Base-by-base conservation (phyloP, 2,888 invertebrate genomes). In the Exephanes ischioxanthus region DNA sequence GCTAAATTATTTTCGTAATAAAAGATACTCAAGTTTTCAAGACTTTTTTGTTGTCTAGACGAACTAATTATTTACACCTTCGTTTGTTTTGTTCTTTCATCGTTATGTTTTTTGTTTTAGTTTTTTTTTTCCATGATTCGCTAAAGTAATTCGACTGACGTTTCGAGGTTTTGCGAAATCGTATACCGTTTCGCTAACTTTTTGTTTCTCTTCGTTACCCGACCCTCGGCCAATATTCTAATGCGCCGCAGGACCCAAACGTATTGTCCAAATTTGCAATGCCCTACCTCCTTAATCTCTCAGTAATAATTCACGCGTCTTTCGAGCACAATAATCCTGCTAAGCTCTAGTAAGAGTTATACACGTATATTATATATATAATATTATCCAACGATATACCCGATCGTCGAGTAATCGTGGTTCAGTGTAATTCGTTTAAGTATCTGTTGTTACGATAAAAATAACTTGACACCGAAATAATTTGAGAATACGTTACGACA, bases 1-100 rank as follows among this genome's bases (percentile, higher is more conserved):
- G 80, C 80, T 84, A 85, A 76, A 85, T 78, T 73, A 81, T 81
- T 80, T 71, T 75, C 79, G 77, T 86, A 83, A 86, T 83, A 86
- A 86, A 83, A 83, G 83, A 75, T 83, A 83, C 80, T 83, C 77
- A 83, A 86, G 70, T 83, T 83, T 83, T 77, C 83, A 68, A 80
- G 76, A 83, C 78, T 81, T 33, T 55, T 71, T 53, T 45, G n/a
- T 63, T 33, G 16, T 33, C 87, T 88, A 88, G 84, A 88, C 87
- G 83, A 87, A 86, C 87, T 88, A 88, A 86, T 83, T 88, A 89
- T 89, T 86, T 89, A 89, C 89, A 89, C 84, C 77, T 80, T 76
- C 61, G 33, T 82, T 75, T 68, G 55, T 67, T n/a, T 67, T 61
- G 11, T 45, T 22, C 22, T 16, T 48, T 48, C 45, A 48, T 48